Evolutionary conservation across 1,140 invertebrate species (phyloP), one percentile per base, ranked within the genome.

Genomic region (Cardiocondyla obscurior): DNA sequence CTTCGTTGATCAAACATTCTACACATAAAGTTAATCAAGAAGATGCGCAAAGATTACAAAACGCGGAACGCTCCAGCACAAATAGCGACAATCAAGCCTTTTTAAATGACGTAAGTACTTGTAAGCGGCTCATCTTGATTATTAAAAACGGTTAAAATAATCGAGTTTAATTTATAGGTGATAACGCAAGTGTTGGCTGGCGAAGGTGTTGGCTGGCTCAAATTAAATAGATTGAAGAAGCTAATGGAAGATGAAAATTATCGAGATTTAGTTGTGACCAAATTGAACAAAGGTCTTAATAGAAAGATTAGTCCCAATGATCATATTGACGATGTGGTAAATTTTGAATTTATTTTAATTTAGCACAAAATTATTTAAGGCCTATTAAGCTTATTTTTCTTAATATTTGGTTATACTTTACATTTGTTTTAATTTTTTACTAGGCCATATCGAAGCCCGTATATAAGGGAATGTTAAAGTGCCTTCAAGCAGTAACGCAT

Each of bases 241-340:
- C 94, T 99, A 5, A 99, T 99, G 98, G 99, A 99, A 94, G 99
- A 99, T 94, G 99, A 99, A 94, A 99, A 97, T 72, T 99, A 99
- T 94, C 95, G 99, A 39, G 99, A 99, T 92, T 97, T 99, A 93
- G 97, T 99, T 10, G 96, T 99, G 1, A 98, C 97, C 64, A 98
- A 99, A 91, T 94, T 99, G 8, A 99, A 99, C 93, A 97, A 97
- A 86, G 98, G 98, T 81, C 95, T 99, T 22, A 98, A 99, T 89
- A 96, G 96, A 85, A 99, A 99, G 94, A 97, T 99, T 51, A 97
- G 97, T 67, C 98, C 99, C 2, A 98, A 99, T 93, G 98, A 99
- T 94, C 98, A 99, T 92, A 98, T 99, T 62, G 98, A 99, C 92
- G 99, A 99, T 95, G 98, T 99, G 94, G 99, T 99, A 94, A 95